Evolutionary conservation across 1,140 invertebrate genomes (phyloP).

Genomic region (Ips nitidus): DNA sequence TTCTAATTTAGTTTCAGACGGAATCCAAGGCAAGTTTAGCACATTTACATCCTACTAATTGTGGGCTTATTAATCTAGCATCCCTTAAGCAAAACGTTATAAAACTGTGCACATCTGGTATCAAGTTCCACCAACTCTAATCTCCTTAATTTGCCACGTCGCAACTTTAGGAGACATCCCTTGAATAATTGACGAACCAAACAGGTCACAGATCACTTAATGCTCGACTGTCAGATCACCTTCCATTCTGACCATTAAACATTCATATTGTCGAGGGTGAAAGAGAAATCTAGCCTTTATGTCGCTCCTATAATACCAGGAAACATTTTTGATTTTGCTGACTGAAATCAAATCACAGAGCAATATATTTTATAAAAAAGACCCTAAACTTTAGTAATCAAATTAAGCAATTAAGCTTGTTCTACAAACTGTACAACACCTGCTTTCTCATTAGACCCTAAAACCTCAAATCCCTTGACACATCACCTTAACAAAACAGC

Average conservation of each 20-base stretch:
- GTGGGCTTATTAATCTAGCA: no score
- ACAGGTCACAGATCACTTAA: constrained; percentile 8
- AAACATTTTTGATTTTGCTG: neutral
- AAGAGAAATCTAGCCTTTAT: no score
- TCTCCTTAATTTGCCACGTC: constrained; percentile 11
- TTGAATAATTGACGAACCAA: constrained; percentile 6
- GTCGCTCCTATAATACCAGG: no score
- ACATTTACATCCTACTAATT: no score
- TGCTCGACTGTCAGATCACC: constrained; percentile 7
- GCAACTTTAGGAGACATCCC: constrained; percentile 2
- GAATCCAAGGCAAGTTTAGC: no score
- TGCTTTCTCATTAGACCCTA: no score
- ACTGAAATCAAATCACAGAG: neutral
- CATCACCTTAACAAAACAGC: constrained; percentile 24
- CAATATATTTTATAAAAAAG: no score
- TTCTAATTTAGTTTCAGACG: no score
- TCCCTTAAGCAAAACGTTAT: no score
- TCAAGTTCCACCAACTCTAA: neutral
- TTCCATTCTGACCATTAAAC: constrained; percentile 2
- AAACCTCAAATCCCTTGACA: constrained; percentile 23
- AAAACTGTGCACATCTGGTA: neutral
- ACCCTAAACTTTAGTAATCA: no score
- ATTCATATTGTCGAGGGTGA: neutral
- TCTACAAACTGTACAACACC: no score
- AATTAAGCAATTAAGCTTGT: no score